Conservation (phyloP, 1,140 invertebrate genomes). For the Chymomyza costata region DNA sequence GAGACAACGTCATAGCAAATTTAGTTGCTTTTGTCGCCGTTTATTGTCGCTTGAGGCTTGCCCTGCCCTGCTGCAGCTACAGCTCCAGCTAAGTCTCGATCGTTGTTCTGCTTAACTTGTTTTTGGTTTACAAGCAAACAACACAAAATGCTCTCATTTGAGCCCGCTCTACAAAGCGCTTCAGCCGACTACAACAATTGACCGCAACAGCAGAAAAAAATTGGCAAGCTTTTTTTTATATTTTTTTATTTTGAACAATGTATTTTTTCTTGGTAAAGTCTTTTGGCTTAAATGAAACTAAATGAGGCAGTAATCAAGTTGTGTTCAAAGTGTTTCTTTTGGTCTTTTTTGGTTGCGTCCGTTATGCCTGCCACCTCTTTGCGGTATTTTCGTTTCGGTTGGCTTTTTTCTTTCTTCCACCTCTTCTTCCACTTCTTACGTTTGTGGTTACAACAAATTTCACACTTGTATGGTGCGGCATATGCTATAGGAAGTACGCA, state of each 20-base stretch:
- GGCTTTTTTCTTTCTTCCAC: slow-evolving; percentile 9
- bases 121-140: slow-evolving; percentile 25
- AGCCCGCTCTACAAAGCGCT: background rate
- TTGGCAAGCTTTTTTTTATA: slow-evolving; percentile 23
- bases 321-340: slow-evolving; percentile 56
- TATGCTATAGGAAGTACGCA: slow-evolving; percentile 19
- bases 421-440: slow-evolving; percentile 37
- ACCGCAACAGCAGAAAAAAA: slow-evolving; percentile 14
- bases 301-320: slow-evolving; percentile 72
- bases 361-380: slow-evolving; percentile 47
- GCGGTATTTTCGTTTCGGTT: slow-evolving; percentile 65
- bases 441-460: slow-evolving; percentile 69
- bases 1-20: slow-evolving; percentile 45
- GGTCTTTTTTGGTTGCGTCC: slow-evolving; percentile 16
- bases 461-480: slow-evolving; percentile 52
- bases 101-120: slow-evolving; percentile 64
- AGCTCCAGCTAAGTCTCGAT: too few relatives aligned
- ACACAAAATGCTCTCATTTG: slow-evolving; percentile 66
- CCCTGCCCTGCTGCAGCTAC: too few relatives aligned
- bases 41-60: slow-evolving; percentile 34
- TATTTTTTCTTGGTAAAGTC: slow-evolving; percentile 26
- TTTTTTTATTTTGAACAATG: slow-evolving; percentile 47
- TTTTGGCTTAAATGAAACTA: slow-evolving; percentile 69
- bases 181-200: slow-evolving; percentile 23
- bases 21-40: slow-evolving; percentile 64